These are phyloP conservation scores for Archocentrus centrarchus DNA, from an alignment of 2,113 vertebrate genomes.

Conservation along the genomic window DNA sequence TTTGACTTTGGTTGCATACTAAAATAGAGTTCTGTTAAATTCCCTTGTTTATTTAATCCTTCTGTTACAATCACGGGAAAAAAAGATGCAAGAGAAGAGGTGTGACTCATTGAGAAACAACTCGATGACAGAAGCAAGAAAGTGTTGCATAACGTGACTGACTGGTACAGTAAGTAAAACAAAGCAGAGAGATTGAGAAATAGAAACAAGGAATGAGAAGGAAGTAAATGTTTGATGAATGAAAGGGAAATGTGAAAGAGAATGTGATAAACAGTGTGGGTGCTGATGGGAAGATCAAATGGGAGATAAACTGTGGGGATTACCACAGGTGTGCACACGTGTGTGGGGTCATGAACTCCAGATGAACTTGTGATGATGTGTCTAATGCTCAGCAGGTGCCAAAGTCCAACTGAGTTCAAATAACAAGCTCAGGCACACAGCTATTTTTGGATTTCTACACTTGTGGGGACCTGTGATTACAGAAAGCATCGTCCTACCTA, in stretches of 20 bases:
- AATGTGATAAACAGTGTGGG: background rate
- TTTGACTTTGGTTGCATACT: background rate
- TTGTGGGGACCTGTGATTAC: background rate
- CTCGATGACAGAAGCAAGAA: background rate
- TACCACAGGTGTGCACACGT: constrained; percentile 40
- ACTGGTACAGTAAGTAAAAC: background rate
- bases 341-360: constrained; percentile 32
- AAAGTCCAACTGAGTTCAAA: constrained; percentile 60
- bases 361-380: constrained; percentile 30
- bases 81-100: background rate
- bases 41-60: background rate
- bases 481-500: background rate
- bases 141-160: constrained; percentile 1
- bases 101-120: constrained; percentile 10
- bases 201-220: background rate
- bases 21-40: background rate
- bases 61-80: background rate
- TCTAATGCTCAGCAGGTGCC: constrained; percentile 55
- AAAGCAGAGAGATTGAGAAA: background rate
- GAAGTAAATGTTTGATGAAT: background rate
- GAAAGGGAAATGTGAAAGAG: constrained; percentile 5
- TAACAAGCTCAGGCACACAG: constrained; percentile 27
- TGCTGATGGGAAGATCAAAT: constrained; percentile 43
- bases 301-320: constrained; percentile 9
- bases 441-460: background rate